phyloP scores from a whole-genome alignment of 2,113 vertebrate genomes.

The Ellobius talpinus region DNA sequence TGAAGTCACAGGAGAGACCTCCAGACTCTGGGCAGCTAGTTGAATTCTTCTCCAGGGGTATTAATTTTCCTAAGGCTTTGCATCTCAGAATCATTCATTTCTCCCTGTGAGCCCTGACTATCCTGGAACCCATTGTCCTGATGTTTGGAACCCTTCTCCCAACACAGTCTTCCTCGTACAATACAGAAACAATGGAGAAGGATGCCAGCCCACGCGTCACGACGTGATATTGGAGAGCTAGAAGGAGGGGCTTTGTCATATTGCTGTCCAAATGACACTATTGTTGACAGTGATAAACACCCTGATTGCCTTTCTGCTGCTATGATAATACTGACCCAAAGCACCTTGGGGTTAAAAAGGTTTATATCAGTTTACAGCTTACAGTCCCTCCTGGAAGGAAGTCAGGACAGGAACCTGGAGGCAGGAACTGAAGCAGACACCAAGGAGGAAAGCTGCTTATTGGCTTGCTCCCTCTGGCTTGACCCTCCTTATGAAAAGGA shows the following conservation, averaged over 20 bases:
- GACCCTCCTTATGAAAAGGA: not conserved
- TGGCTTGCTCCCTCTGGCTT: not conserved
- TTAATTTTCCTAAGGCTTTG: not conserved
- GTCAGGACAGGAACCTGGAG: not conserved
- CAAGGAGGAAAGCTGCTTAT: no score
- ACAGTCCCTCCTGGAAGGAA: not conserved
- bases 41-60: accelerated
- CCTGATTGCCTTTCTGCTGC: not conserved
- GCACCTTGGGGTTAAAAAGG: not conserved
- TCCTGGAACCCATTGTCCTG: not conserved
- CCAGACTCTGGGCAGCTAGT: not conserved
- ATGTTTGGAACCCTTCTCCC: not conserved
- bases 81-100: not conserved
- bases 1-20: not conserved
- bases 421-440: not conserved
- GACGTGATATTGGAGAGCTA: no score
- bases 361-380: not conserved
- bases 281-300: not conserved
- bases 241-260: no score
- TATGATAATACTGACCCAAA: not conserved
- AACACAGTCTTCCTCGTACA: not conserved
- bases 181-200: not conserved
- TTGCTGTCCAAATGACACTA: not conserved
- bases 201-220: not conserved
- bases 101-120: not conserved